Base-by-base conservation (phyloP, 37 sponge, comb jelly and placozoan genomes). In the Cladorhizidae sp. region DNA sequence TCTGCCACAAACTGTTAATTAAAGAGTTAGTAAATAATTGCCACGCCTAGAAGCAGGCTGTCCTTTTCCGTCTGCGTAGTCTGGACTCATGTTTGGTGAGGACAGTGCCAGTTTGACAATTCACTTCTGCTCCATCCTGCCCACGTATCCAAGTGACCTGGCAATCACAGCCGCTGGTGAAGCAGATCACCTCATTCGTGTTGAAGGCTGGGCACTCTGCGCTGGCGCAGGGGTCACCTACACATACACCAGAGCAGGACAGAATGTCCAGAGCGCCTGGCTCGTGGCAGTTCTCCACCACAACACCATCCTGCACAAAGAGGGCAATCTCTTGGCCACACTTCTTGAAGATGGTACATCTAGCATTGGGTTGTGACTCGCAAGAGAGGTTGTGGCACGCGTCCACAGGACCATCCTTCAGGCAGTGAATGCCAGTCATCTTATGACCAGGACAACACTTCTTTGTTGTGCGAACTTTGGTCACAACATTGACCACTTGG, bases 301-400 rank as follows among this genome's bases (percentile, higher is more conserved):
- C 26, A 23, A 17, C 0, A 20, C 83, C 83, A 20, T n/a, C 36
- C 35, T 81, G 62, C 8, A 85, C 1, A 40, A 88, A 93, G 1
- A 93, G 45, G 0, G 89, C 64, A 3, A 64, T 14, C 15, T 81
- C 40, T 39, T 69, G 40, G 15, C 89, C 83, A 65, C 93, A 93
- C 42, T 78, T 81, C 38, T 39, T 74, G 28, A 78, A 58, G 7
- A 85, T 70, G 1, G 57, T 55, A 68, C 93, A 93, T 7, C 57
- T 21, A 28, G 93, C 93, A 23, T 36, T 74, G 20, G 78, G 81
- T 38, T 76, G 70, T 14, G 70, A 80, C 0, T 64, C 29, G 45
- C 89, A 88, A 1, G 75, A 40, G 40, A 45, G 20, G 18, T 40
- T 54, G 15, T 22, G 32, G 49, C 91, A 91, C 23, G 84, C 83